Conservation (phyloP, 2,888 invertebrate species). For the Heteromyza rotundicornis region DNA sequence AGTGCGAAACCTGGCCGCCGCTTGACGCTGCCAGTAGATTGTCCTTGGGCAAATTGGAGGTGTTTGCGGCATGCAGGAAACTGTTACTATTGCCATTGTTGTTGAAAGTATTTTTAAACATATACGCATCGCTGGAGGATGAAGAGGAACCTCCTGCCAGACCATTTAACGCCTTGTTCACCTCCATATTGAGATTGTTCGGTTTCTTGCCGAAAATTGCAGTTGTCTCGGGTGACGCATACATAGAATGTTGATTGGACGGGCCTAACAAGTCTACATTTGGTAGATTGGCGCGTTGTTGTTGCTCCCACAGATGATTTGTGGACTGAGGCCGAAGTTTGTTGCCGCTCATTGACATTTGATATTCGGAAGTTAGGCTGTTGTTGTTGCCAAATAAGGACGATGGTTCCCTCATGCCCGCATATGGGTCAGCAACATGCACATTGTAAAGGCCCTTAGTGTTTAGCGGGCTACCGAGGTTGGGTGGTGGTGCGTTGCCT, state of each 20-base stretch:
- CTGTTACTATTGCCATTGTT: constrained; percentile 5
- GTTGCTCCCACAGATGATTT: constrained; percentile 27
- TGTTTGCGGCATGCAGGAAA: not conserved
- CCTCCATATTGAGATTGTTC: constrained; percentile 33
- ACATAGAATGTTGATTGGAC: not conserved
- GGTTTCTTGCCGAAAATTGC: constrained; percentile 12
- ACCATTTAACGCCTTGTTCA: constrained; percentile 34
- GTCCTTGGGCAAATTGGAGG: constrained; percentile 3
- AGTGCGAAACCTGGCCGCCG: constrained; percentile 14
- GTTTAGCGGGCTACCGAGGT: constrained; percentile 20
- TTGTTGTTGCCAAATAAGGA: constrained; percentile 29
- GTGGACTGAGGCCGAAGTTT: constrained; percentile 15
- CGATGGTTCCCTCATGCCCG: constrained; percentile 16
- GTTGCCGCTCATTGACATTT: constrained; percentile 8
- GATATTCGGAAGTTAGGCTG: constrained; percentile 24
- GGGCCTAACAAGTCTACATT: not conserved
- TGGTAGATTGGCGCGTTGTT: constrained; percentile 21
- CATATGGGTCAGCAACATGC: constrained; percentile 41
- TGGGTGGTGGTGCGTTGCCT: constrained; percentile 23
- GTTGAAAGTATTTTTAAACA: constrained; percentile 21
- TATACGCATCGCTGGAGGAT: constrained; percentile 12
- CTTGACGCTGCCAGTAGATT: not conserved
- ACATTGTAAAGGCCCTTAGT: constrained; percentile 29
- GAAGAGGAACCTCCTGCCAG: not conserved
- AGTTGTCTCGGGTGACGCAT: not conserved